Percentiles rank a stretch among this genome's conserved stretches.
Conservation (phyloP, 1,140 invertebrate genomes). For the Pseudomyrmex pallidus region DNA sequence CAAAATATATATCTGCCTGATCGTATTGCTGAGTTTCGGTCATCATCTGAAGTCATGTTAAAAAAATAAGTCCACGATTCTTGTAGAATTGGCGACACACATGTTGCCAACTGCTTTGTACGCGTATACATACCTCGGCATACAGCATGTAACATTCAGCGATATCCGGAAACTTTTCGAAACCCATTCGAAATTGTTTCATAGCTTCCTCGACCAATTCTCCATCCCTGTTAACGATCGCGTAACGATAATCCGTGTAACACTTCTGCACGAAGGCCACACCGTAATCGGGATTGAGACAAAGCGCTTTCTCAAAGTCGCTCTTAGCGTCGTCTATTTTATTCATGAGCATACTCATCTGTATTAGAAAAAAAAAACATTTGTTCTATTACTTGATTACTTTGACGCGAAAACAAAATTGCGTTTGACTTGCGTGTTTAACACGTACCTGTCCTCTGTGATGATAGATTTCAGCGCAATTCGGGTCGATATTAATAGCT, state of each 20-base stretch:
- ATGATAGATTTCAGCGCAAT: constrained; percentile 94
- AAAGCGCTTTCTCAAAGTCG: constrained; percentile 94
- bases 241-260: constrained; percentile 92
- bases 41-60: constrained; percentile 50
- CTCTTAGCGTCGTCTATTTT: constrained; percentile 91
- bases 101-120: background rate
- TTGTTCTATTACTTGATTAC: too few relatives aligned
- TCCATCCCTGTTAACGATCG: constrained; percentile 85
- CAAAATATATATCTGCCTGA: constrained; percentile 92
- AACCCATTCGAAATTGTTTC: constrained; percentile 90
- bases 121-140: constrained; percentile 88
- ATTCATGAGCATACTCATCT: constrained; percentile 94
- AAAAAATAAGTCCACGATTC: background rate
- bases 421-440: too few relatives aligned
- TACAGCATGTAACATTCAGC: constrained; percentile 93
- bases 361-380: constrained; percentile 75
- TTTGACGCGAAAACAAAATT: too few relatives aligned
- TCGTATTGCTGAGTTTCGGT: constrained; percentile 91
- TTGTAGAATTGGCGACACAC: constrained; percentile 32
- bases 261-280: constrained; percentile 95
- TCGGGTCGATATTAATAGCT: constrained; percentile 91
- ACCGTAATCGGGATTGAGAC: constrained; percentile 92
- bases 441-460: constrained; percentile 89
- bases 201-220: constrained; percentile 87
- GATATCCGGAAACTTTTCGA: constrained; percentile 93